Base-by-base conservation (phyloP, 2,797 vertebrate species). In the Pipistrellus kuhlii region DNA sequence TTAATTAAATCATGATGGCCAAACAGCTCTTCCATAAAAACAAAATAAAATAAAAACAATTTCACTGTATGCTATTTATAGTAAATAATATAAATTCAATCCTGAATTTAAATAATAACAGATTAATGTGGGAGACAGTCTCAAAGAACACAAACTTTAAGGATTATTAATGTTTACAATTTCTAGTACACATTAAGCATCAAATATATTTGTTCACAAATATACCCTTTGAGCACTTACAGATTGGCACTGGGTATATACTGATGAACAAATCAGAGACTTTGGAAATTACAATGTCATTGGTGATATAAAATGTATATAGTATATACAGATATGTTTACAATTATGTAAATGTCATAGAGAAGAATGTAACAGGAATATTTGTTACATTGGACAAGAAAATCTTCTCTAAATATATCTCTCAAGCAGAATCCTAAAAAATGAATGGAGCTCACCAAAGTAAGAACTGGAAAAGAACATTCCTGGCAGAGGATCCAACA, bases 61-160 rank as follows among this genome's bases (percentile, higher is more conserved):
- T 48, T 90, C 64, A 92, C 44, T 57, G 41, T 76, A 5, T 6
- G 88, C 23, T 71, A 30, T 88, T 59, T 88, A 44, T 41, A 93
- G 66, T 59, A 64, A 92, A 83, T 76, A 95, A 77, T 59, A 75
- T 48, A 86, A 86, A 81, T 73, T 25, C 5, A 89, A 91, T 25
- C 20, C 6, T n/a, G 23, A 48, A 48, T 64, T 80, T 44, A 95
- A 81, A 83, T 80, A 88, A 91, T 90, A 88, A 66, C 32, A 86
- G 48, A 51, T 68, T 88, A 83, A 85, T 32, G 20, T 27, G 23
- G 27, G 23, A 78, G 6, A 6, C 44, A 88, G 8, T 38, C 23
- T 93, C 15, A 73, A 75, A 94, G 4, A 18, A 85, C 9, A 78
- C 14, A 68, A 81, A 87, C 10, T 48, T 88, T 35, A 75, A 64